These are phyloP conservation scores for Botrylloides violaceus DNA, from an alignment of 23 tunicate genomes.

Conservation along the genomic window DNA sequence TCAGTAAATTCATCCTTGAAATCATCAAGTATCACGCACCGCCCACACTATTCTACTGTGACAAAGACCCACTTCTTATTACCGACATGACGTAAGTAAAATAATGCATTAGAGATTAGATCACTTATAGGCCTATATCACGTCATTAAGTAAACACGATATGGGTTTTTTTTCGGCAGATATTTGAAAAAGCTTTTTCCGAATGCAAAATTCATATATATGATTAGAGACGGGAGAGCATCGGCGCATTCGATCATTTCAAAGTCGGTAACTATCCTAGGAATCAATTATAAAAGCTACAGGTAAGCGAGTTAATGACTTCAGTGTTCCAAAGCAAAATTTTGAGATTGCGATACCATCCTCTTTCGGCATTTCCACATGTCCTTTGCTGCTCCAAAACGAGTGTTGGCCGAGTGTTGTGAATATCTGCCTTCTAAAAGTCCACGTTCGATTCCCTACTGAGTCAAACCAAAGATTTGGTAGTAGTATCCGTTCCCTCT, in stretches of 20 bases:
- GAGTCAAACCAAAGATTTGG: no score
- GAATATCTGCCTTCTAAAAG: no score
- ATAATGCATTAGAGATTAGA: no score
- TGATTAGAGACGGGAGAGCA: not conserved
- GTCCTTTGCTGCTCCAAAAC: no score
- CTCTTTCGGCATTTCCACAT: no score
- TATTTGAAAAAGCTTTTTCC: not conserved
- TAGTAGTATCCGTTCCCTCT: no score
- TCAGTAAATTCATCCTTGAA: constrained; percentile 24
- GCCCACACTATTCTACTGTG: constrained; percentile 13
- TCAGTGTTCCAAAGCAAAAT: no score
- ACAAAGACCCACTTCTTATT: constrained; percentile 23
- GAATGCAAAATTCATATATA: not conserved
- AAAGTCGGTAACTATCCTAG: not conserved
- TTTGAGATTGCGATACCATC: no score
- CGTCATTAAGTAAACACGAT: not conserved
- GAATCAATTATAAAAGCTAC: not conserved
- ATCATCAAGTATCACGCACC: constrained; percentile 22
- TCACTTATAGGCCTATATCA: not conserved
- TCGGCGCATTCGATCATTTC: not conserved
- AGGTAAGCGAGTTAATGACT: not conserved
- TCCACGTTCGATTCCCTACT: no score
- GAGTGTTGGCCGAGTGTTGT: no score
- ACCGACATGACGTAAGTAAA: constrained; percentile 4
- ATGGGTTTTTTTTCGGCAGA: not conserved